Percentiles rank a stretch among this genome's conserved stretches.
Conservation (phyloP, 2,888 invertebrate genomes). For the Ophion costatus region DNA sequence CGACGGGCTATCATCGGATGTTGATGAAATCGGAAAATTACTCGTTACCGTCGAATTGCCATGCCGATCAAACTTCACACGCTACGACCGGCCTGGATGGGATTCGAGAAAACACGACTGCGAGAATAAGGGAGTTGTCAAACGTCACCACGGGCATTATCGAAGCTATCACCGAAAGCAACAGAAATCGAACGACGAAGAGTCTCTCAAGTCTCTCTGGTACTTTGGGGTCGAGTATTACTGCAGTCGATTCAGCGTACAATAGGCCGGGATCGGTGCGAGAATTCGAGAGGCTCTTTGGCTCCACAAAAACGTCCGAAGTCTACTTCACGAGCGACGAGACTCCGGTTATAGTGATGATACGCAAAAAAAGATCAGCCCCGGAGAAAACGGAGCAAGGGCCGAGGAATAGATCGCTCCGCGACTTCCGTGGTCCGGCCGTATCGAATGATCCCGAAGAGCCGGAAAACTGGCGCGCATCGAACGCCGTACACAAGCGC, state of each 20-base stretch:
- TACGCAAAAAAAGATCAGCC: constrained; percentile 46
- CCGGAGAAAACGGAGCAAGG: background rate
- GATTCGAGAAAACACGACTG: no score
- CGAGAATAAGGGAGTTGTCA: background rate
- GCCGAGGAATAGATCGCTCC: constrained; percentile 38
- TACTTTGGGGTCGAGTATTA: background rate
- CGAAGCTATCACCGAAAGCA: background rate
- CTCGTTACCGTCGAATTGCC: background rate
- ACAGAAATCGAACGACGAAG: background rate
- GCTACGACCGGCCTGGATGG: background rate
- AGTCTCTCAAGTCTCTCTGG: background rate
- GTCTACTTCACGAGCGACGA: constrained; percentile 6
- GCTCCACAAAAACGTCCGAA: constrained; percentile 15
- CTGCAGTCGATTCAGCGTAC: background rate
- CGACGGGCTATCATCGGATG: background rate
- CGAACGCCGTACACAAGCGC: constrained; percentile 49
- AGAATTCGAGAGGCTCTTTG: constrained; percentile 52
- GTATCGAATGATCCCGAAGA: constrained; percentile 53
- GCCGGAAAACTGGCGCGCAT: constrained; percentile 11
- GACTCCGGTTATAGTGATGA: constrained; percentile 23
- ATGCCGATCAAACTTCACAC: background rate
- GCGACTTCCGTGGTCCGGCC: constrained; percentile 56
- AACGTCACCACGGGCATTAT: background rate
- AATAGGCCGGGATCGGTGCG: constrained; percentile 3
- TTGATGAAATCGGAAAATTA: background rate